Evolutionary conservation across 2,888 invertebrate species (phyloP), one percentile per base, ranked within the genome.

Genomic region (Macrosiphum euphorbiae): DNA sequence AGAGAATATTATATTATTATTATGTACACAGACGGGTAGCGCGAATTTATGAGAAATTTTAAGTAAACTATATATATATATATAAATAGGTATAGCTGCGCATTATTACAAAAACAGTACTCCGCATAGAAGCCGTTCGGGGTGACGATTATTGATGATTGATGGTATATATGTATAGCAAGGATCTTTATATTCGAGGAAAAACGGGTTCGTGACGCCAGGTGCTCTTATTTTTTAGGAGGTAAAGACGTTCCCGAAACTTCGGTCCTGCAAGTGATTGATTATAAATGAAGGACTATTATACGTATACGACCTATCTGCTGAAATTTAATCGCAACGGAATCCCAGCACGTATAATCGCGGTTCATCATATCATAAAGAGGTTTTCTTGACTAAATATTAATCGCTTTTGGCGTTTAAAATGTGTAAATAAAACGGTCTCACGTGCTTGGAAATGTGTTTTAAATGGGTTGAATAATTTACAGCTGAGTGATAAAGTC

Each of bases 131-230:
- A 91, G 85, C 44, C 41, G 52, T 85, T 85, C 28, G 61, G 13
- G 47, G 86, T 58, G 92, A 92, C 86, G 86, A 92, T 92, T 87
- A 92, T 87, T 92, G 92, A 92, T 92, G 92, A 92, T 92, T 86
- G 92, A 92, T 92, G 61, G 47, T 85, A 85, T 47, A 61, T 61
- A 61, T 61, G 7, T n/a, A n/a, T 67, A 78, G 35, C 35, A 20
- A 3, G 35, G 78, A 78, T 61, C 47, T 47, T 58, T 87, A 44
- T 58, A 10, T 26, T 61, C 47, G 13, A 86, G 35, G 26, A 86
- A 92, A 91, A 92, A 92, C 92, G 92, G 92, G 92, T 87, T 92
- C 58, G 61, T 26, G 86, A 92, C 58, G 58, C 92, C 92, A 86
- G 92, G 61, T 92, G 92, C 61, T 61, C 47, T 44, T 20, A 47